A percentile compares a stretch with the other conserved stretches of the same genome.
phyloP scores from a whole-genome alignment of 2,888 invertebrate species.

The Caenorhabditis uteleia region DNA sequence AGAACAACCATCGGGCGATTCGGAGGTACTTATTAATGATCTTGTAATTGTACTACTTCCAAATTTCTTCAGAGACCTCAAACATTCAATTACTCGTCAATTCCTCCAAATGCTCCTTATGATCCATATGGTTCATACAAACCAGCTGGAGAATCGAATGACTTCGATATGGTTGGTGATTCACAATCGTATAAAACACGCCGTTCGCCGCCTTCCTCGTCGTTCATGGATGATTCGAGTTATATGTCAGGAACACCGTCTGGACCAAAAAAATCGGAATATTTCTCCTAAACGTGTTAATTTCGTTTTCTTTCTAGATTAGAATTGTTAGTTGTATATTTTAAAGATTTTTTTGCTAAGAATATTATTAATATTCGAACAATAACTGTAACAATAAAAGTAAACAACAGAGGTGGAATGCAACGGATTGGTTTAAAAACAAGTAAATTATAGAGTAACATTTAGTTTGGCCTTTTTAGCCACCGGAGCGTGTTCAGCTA shows the following conservation, averaged over 20 bases:
- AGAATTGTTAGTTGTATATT: too few relatives aligned
- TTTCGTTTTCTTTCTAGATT: too few relatives aligned
- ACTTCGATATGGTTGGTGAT: slow-evolving; percentile 3
- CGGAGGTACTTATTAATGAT: too few relatives aligned
- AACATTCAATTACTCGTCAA: not conserved
- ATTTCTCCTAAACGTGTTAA: not conserved
- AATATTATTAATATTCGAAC: slow-evolving; percentile 3
- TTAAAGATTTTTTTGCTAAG: too few relatives aligned
- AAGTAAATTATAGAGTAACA: not conserved
- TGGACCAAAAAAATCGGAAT: too few relatives aligned
- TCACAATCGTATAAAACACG: not conserved
- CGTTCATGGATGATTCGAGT: slow-evolving; percentile 4
- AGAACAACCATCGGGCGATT: too few relatives aligned
- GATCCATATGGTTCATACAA: not conserved
- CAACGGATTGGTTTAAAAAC: not conserved
- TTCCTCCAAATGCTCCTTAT: not conserved
- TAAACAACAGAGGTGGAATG: not conserved
- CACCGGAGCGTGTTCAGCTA: not conserved
- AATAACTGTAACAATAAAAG: not conserved
- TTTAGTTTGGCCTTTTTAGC: not conserved
- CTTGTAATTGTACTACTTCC: too few relatives aligned
- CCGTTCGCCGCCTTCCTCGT: slow-evolving; percentile 7
- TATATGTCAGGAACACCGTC: slow-evolving; percentile 38
- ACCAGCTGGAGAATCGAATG: not conserved
- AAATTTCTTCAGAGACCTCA: not conserved